Base-by-base conservation (phyloP, 2,888 invertebrate genomes). In the Calliscelio sp. region DNA sequence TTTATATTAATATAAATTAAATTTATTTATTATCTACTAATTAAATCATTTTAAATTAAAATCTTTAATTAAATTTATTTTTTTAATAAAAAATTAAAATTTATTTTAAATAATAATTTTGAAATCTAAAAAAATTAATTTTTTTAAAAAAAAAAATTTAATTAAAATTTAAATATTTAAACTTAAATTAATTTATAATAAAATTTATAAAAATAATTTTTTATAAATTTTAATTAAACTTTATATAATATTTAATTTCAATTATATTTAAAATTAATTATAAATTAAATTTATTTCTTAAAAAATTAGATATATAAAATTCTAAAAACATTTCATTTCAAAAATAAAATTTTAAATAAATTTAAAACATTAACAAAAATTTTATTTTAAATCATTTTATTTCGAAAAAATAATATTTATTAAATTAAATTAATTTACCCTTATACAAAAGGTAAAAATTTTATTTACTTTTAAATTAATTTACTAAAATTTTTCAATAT, bases 381-480 rank as follows among this genome's bases (percentile, higher is more conserved):
- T 11, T n/a, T n/a, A 81, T 16, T 53, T 86, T 95, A 95, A 93
- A 94, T 95, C 95, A 94, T 94, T 94, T 59, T 44, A 82, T 65
- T 82, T 82, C 71, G 82, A 77, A 46, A 82, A 53, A 44, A 14
- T 57, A 41, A 70, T 49, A 41, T 77, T 57, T 41, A 41, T 63
- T 38, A 61, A 25, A 44, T 59, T 49, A 46, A 94, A 92, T 95
- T 94, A 94, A 95, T 94, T 94, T 94, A 94, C 95, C 95, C 95
- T 96, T 94, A 96, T 95, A 95, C 96, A 94, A 95, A 96, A 96
- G 95, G 95, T 94, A 92, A 93, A 94, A 94, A 93, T 93, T 75
- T 94, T 94, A 94, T 94, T 93, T 95, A 94, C 94, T 16, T 16
- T 25, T 35, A 24, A 35, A 18, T 35, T 10, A 6, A 18, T 14